Evolutionary conservation across 2,888 invertebrate species (phyloP), one percentile per base, ranked within the genome.

Genomic region (Automeris io): DNA sequence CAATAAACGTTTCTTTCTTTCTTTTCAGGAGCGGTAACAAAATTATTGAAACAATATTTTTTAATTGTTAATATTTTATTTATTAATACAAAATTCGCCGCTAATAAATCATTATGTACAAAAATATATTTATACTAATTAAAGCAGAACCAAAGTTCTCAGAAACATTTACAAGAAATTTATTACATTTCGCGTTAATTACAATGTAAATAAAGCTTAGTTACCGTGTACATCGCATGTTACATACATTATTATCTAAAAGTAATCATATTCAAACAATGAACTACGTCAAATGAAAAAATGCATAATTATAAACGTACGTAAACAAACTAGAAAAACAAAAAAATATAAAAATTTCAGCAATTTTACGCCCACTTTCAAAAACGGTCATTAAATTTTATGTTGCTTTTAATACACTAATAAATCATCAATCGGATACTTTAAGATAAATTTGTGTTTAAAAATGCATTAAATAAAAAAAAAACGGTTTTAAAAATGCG

Each of bases 101-200:
- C 61, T 61, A 61, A 81, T 79, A 78, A 79, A 72, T 80, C 80
- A 79, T 61, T 82, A 83, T 81, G 64, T 83, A 83, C 81, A 81
- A 26, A 29, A n/a, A 53, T 26, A 45, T 42, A 59, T 64, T 65
- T 65, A 61, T 51, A 64, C 76, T 81, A 81, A 74, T 82, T 81
- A 82, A 82, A 83, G 78, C 80, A 76, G 74, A 79, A 80, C 79
- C 72, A 72, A 72, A 72, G 71, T 77, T 69, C 71, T 61, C 61
- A 39, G 36, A 61, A 67, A 66, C 55, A 74, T 71, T 59, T 69
- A 72, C 69, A 70, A 56, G 54, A 54, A 49, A 45, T 51, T 52
- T 51, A 37, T 45, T 44, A 50, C 40, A 45, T 42, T 44, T 49
- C 54, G 45, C 51, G 44, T 49, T 51, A 55, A 54, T 57, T 56